Conservation (phyloP, 2,797 vertebrate genomes). For the Schizopygopsis pylzovi region DNA sequence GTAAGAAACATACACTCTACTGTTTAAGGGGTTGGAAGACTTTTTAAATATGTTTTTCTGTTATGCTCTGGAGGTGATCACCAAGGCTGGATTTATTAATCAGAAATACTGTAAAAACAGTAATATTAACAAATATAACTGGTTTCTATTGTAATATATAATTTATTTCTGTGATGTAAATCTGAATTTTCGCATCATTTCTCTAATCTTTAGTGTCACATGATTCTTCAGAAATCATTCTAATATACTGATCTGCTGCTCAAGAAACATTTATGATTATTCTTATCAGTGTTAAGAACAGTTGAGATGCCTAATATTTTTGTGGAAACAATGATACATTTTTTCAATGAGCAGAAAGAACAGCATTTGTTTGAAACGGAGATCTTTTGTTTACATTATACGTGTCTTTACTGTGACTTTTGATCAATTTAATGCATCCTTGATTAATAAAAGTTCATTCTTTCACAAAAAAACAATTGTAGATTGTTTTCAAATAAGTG, state of each 20-base stretch:
- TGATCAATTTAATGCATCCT: not conserved
- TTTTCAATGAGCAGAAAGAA: not conserved
- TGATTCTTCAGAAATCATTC: not conserved
- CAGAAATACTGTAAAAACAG: not conserved
- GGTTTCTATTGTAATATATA: not conserved
- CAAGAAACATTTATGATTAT: not conserved
- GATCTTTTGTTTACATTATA: not conserved
- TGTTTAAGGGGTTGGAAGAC: too few relatives aligned
- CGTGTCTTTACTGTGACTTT: not conserved
- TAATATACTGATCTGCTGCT: not conserved
- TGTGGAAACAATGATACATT: not conserved
- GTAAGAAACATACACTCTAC: too few relatives aligned
- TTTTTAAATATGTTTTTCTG: too few relatives aligned
- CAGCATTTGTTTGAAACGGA: not conserved
- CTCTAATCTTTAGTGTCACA: not conserved
- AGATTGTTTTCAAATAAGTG: not conserved
- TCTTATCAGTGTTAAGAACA: not conserved
- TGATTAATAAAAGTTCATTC: not conserved
- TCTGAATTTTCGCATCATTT: not conserved
- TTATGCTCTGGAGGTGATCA: not conserved
- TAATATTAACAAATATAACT: not conserved
- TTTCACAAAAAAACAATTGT: not conserved
- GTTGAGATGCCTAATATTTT: not conserved
- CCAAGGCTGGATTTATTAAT: not conserved
- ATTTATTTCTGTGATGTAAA: not conserved